Conservation (phyloP, 2,888 invertebrate species). For the Taenaris catops region DNA sequence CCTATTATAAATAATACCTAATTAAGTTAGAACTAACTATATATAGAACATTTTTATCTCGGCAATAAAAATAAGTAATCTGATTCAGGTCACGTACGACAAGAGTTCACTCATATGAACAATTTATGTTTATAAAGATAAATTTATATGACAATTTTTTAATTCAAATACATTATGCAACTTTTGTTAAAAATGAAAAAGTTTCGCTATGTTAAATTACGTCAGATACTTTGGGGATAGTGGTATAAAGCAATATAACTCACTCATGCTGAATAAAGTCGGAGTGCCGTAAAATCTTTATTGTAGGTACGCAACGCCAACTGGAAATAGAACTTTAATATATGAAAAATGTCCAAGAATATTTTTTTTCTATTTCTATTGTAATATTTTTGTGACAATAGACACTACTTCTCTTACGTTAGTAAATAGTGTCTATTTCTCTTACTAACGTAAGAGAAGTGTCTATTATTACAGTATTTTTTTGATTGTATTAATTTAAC, state of each 20-base stretch:
- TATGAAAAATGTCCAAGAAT: constrained; percentile 8
- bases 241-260: constrained; percentile 10
- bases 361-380: constrained; percentile 1
- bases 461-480: too few species aligned
- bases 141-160: too few species aligned
- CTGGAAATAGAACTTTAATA: constrained; percentile 7
- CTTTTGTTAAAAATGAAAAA: constrained; percentile 3
- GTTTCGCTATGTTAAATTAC: constrained; percentile 7
- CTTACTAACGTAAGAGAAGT: too few species aligned
- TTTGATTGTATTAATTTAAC: too few species aligned
- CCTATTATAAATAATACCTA: too few species aligned
- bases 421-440: too few species aligned
- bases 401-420: not conserved
- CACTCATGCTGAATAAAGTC: constrained; percentile 11
- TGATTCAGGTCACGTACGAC: too few species aligned
- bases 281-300: constrained; percentile 12
- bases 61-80: too few species aligned
- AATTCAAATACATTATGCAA: not conserved
- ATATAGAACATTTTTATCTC: too few species aligned
- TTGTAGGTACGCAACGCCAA: constrained; percentile 11
- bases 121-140: too few species aligned
- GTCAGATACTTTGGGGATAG: constrained; percentile 10
- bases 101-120: too few species aligned
- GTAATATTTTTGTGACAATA: not conserved
- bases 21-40: too few species aligned